Percentiles rank a stretch among this genome's conserved stretches.
Evolutionary conservation across 1,140 invertebrate genomes (phyloP).

Genomic region (Rhopalosiphum padi): DNA sequence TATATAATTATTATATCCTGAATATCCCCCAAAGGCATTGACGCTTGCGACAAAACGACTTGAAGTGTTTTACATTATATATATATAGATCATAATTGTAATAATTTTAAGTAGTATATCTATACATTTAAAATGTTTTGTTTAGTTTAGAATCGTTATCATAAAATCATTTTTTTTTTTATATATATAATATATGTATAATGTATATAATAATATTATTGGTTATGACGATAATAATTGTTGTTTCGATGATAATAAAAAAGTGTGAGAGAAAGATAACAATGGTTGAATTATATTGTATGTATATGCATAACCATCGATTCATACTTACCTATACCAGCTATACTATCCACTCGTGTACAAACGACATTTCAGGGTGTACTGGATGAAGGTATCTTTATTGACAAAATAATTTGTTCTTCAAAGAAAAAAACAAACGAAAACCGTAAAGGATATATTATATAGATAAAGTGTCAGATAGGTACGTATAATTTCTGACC

Average conservation of each 20-base stretch:
- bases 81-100: constrained; percentile 13
- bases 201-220: constrained; percentile 28
- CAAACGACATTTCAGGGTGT: too few relatives aligned
- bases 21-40: background rate
- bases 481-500: background rate
- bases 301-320: background rate
- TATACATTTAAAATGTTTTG: background rate
- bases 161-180: constrained; percentile 11
- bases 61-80: constrained; percentile 22
- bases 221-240: constrained; percentile 15
- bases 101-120: constrained; percentile 38
- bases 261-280: constrained; percentile 23
- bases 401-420: background rate
- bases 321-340: background rate
- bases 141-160: constrained; percentile 43
- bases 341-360: background rate
- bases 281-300: background rate
- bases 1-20: background rate
- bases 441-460: background rate
- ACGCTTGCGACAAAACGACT: constrained; percentile 21
- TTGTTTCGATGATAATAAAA: constrained; percentile 29
- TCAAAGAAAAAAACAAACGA: background rate
- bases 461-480: background rate
- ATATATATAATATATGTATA: background rate
- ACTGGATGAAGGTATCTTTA: too few relatives aligned